phyloP scores from a whole-genome alignment of 1,140 invertebrate species.

The Drosophila parabipectinata region DNA sequence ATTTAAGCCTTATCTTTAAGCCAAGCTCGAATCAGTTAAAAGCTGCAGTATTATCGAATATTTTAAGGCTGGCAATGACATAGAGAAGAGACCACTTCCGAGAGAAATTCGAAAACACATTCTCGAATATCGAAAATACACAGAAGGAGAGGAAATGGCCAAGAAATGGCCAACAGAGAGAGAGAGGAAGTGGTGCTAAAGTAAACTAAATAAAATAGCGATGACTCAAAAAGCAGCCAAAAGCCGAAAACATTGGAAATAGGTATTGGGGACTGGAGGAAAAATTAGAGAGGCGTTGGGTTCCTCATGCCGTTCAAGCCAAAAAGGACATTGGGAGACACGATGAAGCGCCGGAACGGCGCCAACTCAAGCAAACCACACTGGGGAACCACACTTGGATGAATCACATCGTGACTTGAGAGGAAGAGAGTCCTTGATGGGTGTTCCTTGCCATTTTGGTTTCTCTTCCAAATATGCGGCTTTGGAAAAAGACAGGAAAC shows the following conservation, averaged over 20 bases:
- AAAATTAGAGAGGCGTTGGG: conserved; percentile 55
- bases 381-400: conserved; percentile 46
- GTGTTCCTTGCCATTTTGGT: background rate
- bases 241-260: conserved; percentile 30
- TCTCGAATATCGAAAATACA: conserved; percentile 65
- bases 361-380: conserved; percentile 68
- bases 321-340: background rate
- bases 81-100: conserved; percentile 7
- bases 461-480: background rate
- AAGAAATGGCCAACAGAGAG: background rate
- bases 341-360: conserved; percentile 63
- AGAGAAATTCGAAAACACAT: conserved; percentile 8
- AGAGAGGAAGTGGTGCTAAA: conserved; percentile 17
- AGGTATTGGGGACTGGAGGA: conserved; percentile 34
- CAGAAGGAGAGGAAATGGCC: background rate
- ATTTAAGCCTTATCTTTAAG: background rate
- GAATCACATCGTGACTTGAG: conserved; percentile 39
- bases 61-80: conserved; percentile 25
- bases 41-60: background rate
- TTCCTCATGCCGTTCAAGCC: conserved; percentile 7
- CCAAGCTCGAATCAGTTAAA: background rate
- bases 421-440: conserved; percentile 14
- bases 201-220: conserved; percentile 62
- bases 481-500: background rate
- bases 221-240: conserved; percentile 65